phyloP scores from a whole-genome alignment of 1,140 invertebrate species.

The Neocloeon triangulifer region DNA sequence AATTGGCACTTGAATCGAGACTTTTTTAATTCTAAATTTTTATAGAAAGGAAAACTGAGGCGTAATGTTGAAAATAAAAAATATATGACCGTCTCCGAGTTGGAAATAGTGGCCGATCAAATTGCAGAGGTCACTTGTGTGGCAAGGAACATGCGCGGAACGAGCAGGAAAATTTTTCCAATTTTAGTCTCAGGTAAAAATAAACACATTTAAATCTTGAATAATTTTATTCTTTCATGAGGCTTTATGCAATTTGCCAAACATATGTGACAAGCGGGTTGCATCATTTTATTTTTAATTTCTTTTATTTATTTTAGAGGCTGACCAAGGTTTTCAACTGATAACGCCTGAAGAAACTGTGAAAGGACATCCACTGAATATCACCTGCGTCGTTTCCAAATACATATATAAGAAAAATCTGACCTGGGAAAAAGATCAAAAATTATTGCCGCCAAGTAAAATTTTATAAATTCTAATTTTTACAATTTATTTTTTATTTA shows the following conservation, averaged over 20 bases:
- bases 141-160: slow-evolving; percentile 13
- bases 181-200: slow-evolving; percentile 15
- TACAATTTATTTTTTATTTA: no score
- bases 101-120: slow-evolving; percentile 8
- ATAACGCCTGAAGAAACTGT: no score
- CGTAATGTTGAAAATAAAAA: slow-evolving; percentile 9
- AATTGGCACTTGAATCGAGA: slow-evolving; percentile 1
- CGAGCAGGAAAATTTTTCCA: slow-evolving; percentile 10
- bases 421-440: neutral
- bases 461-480: no score
- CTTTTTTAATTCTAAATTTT: slow-evolving; percentile 8
- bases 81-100: slow-evolving; percentile 8
- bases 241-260: no score
- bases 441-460: slow-evolving; percentile 1
- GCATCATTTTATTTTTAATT: neutral
- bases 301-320: slow-evolving; percentile 1
- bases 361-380: no score
- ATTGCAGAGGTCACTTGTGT: slow-evolving; percentile 13
- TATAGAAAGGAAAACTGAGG: slow-evolving; percentile 13
- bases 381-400: no score
- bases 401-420: neutral
- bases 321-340: slow-evolving; percentile 10
- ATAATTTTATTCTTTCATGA: no score
- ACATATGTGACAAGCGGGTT: no score
- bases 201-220: slow-evolving; percentile 9